These are phyloP conservation scores for Troilus luridus DNA, from an alignment of 2,888 invertebrate species.

Conservation along the genomic window DNA sequence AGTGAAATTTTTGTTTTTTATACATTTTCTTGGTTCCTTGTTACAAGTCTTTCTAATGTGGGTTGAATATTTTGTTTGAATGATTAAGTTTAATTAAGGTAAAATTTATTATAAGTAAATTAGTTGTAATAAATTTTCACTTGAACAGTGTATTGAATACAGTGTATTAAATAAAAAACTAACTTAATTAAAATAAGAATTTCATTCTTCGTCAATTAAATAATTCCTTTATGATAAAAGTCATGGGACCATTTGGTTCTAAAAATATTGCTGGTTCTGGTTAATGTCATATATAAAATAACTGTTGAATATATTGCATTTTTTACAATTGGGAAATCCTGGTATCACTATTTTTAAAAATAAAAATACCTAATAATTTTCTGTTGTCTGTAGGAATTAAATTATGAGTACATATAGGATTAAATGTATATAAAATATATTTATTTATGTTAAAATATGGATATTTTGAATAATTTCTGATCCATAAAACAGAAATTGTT, in stretches of 20 bases:
- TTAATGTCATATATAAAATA: not conserved
- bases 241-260: constrained; percentile 24
- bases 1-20: not conserved
- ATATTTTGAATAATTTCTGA: not conserved
- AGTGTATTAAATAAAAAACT: not conserved
- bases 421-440: constrained; percentile 34
- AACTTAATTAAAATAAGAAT: constrained; percentile 1
- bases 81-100: not conserved
- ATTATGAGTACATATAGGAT: not conserved
- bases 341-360: not conserved
- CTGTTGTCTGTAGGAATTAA: not conserved
- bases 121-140: not conserved
- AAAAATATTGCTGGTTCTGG: not conserved
- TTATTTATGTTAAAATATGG: constrained; percentile 26
- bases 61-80: not conserved
- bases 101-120: not conserved
- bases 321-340: constrained; percentile 20
- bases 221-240: constrained; percentile 13
- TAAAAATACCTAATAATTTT: not conserved
- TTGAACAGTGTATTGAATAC: no score
- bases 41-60: not conserved
- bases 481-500: constrained; percentile 27
- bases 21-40: not conserved
- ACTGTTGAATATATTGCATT: not conserved
- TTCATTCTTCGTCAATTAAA: constrained; percentile 25